A percentile compares a stretch with the other conserved stretches of the same genome.
Conservation (phyloP, 1,140 invertebrate species). For the Ylistrum balloti region DNA sequence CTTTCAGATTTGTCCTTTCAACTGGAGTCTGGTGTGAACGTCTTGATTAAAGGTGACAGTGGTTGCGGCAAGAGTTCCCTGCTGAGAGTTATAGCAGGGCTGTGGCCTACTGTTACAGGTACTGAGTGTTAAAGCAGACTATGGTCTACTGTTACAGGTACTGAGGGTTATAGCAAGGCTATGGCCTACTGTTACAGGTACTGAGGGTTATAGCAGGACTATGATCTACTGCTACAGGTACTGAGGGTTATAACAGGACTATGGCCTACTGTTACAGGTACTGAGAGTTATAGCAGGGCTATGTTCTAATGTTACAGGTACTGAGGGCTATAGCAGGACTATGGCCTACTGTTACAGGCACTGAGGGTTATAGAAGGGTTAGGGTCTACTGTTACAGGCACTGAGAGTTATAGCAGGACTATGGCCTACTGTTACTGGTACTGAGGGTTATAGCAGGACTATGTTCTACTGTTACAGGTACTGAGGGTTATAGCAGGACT, state of each 20-base stretch:
- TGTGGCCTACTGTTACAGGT: conserved; percentile 84
- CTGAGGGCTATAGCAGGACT: conserved; percentile 85
- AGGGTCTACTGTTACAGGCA: conserved; percentile 84
- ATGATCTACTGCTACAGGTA: conserved; percentile 85
- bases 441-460: conserved; percentile 86
- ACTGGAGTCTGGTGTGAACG: conserved; percentile 80
- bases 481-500: conserved; percentile 85
- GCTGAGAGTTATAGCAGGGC: conserved; percentile 84
- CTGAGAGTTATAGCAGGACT: conserved; percentile 85
- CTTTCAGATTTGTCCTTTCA: conserved; percentile 83
- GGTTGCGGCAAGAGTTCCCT: conserved; percentile 87
- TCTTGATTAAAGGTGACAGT: conserved; percentile 86
- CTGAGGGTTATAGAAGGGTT: conserved; percentile 85
- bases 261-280: conserved; percentile 83
- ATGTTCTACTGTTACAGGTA: conserved; percentile 83
- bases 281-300: conserved; percentile 85
- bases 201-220: conserved; percentile 85
- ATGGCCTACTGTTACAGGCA: conserved; percentile 83
- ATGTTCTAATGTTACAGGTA: conserved; percentile 83
- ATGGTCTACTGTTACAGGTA: conserved; percentile 83
- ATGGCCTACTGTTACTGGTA: conserved; percentile 83
- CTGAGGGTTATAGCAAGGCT: conserved; percentile 85
- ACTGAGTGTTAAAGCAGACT: conserved; percentile 81
- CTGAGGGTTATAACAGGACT: conserved; percentile 85
- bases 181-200: conserved; percentile 83